phyloP scores from a whole-genome alignment of 2,888 invertebrate species.

The Agelastica alni region DNA sequence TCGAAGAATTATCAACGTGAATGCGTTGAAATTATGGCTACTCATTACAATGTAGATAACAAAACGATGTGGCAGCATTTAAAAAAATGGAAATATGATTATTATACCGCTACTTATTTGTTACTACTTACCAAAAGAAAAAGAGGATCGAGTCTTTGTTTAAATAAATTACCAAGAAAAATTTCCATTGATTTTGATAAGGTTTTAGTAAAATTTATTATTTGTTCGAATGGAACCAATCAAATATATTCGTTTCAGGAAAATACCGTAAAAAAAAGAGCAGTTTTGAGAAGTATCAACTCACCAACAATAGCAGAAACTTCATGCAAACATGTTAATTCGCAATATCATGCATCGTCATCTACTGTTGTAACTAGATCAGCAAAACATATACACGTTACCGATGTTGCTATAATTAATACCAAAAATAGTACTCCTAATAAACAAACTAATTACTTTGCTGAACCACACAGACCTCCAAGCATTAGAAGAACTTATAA shows the following conservation, averaged over 20 bases:
- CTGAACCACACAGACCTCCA: constrained; percentile 47
- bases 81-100: constrained; percentile 67
- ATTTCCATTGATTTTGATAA: constrained; percentile 29
- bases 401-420: background rate
- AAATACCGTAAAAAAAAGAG: constrained; percentile 10
- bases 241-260: constrained; percentile 17
- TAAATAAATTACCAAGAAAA: constrained; percentile 39
- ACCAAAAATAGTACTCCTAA: constrained; percentile 20
- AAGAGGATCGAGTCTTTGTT: constrained; percentile 60
- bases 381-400: background rate
- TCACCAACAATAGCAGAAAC: background rate
- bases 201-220: too few relatives aligned
- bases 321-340: background rate
- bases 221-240: too few relatives aligned
- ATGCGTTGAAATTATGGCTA: constrained; percentile 62
- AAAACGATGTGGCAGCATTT: constrained; percentile 59
- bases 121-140: constrained; percentile 66
- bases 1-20: constrained; percentile 60
- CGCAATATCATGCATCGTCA: background rate
- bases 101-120: constrained; percentile 75
- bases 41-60: constrained; percentile 46
- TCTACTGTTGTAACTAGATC: background rate
- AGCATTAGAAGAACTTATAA: constrained; percentile 52
- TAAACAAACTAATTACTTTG: constrained; percentile 32
- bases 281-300: constrained; percentile 12